A percentile compares a stretch with the other conserved stretches of the same genome.
Evolutionary conservation across 2,888 invertebrate genomes (phyloP).

Genomic region (Chesias legatella): DNA sequence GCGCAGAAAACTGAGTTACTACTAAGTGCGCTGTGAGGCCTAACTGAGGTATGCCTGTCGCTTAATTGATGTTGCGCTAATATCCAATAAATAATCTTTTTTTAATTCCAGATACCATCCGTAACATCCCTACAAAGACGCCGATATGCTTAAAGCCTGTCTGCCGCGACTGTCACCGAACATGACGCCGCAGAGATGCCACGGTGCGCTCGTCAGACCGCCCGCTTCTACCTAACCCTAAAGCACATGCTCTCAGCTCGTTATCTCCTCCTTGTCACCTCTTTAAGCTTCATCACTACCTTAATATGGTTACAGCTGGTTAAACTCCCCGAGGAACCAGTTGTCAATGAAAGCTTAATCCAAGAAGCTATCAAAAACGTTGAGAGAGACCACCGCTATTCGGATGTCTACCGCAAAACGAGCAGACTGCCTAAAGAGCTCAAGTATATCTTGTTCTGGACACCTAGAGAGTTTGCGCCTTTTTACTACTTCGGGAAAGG

Average conservation of each 20-base stretch:
- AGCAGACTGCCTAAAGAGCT: slow-evolving; percentile 44
- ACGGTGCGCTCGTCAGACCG: slow-evolving; percentile 12
- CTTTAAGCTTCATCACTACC: slow-evolving; percentile 42
- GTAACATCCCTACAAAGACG: slow-evolving; percentile 1
- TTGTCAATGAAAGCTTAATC: slow-evolving; percentile 36
- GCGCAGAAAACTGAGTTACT: no score
- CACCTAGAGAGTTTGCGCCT: slow-evolving; percentile 45
- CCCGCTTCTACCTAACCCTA: slow-evolving; percentile 19
- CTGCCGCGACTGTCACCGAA: slow-evolving; percentile 22
- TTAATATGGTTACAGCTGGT: slow-evolving; percentile 47
- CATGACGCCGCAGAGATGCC: slow-evolving; percentile 39
- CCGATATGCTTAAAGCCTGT: slow-evolving; percentile 24
- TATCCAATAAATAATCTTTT: not conserved
- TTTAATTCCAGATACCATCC: slow-evolving; percentile 24
- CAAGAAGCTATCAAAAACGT: slow-evolving; percentile 55
- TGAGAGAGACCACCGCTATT: slow-evolving; percentile 50
- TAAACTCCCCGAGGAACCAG: slow-evolving; percentile 25
- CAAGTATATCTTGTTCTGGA: slow-evolving; percentile 65
- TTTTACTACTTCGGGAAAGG: slow-evolving; percentile 51
- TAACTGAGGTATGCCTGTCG: no score
- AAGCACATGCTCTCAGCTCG: slow-evolving; percentile 42
- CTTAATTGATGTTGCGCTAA: no score
- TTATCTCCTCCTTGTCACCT: slow-evolving; percentile 45
- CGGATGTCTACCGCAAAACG: slow-evolving; percentile 53
- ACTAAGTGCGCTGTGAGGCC: no score